Percentiles rank a stretch among this genome's conserved stretches.
Conservation (phyloP, 37 sponge, comb jelly and placozoan species). For the Chondrosia reniformis region DNA sequence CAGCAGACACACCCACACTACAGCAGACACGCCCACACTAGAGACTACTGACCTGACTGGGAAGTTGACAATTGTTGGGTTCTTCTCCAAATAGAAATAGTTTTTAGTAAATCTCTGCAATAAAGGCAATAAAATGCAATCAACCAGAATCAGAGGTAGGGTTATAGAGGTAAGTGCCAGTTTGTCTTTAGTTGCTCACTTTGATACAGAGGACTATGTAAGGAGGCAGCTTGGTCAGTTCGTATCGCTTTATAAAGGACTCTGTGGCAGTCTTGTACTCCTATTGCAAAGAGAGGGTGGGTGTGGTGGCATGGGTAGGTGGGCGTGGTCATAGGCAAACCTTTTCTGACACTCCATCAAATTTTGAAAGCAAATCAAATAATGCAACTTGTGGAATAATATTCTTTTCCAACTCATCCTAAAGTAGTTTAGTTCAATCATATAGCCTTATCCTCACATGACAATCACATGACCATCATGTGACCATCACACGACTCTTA, state of each 20-base stretch:
- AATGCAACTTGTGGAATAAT: conserved; percentile 95
- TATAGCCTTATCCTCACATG: not conserved
- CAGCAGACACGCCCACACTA: not conserved
- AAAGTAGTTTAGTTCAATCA: not conserved
- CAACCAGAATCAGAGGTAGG: too few species aligned
- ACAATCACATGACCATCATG: not conserved
- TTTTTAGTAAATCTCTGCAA: conserved; percentile 93
- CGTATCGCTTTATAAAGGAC: conserved; percentile 81
- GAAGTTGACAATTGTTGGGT: conserved; percentile 98
- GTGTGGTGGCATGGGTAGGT: not conserved
- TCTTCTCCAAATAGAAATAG: conserved; percentile 96
- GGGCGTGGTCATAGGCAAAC: conserved; percentile 19
- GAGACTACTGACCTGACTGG: conserved; percentile 77
- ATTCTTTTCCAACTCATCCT: conserved; percentile 95
- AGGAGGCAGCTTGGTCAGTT: conserved; percentile 87
- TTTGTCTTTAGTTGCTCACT: too few species aligned
- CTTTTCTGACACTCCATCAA: conserved; percentile 77
- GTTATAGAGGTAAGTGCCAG: too few species aligned
- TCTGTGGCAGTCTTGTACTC: conserved; percentile 93
- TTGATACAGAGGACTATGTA: conserved; percentile 91
- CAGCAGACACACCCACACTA: not conserved
- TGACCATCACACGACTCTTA: not conserved
- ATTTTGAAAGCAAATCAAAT: conserved; percentile 84
- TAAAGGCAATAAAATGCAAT: not conserved
- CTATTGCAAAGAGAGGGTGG: conserved; percentile 22